phyloP scores from a whole-genome alignment of 2,113 vertebrate species.

The Alouatta palliata region DNA sequence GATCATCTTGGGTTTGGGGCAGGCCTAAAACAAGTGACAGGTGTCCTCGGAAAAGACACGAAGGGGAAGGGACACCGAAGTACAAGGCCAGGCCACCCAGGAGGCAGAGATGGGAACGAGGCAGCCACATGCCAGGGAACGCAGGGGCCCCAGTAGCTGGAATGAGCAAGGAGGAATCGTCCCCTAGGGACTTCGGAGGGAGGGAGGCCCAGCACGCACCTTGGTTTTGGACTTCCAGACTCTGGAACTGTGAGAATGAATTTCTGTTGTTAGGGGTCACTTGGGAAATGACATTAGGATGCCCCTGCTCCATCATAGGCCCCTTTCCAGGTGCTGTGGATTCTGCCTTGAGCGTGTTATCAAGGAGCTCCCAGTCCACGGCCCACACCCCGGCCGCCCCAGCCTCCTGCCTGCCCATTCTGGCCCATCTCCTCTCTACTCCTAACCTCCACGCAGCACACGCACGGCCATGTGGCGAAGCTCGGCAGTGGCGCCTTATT shows the following conservation, averaged over 20 bases:
- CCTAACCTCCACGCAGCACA: fast-evolving
- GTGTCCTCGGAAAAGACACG: background rate
- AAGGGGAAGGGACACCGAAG: fast-evolving
- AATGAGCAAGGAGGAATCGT: background rate
- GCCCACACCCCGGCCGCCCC: background rate
- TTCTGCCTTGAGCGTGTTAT: fast-evolving
- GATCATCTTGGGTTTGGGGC: background rate
- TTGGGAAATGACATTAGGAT: background rate
- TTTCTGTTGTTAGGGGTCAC: fast-evolving
- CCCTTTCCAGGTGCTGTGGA: fast-evolving
- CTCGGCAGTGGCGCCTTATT: background rate
- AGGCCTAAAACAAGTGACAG: background rate
- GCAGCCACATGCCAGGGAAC: fast-evolving
- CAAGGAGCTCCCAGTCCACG: fast-evolving
- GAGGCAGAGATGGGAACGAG: background rate
- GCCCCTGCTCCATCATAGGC: fast-evolving
- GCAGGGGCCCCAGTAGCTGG: background rate
- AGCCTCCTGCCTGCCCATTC: fast-evolving
- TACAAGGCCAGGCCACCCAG: background rate
- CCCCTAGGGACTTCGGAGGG: background rate
- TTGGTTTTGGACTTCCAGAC: background rate
- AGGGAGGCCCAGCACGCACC: fast-evolving
- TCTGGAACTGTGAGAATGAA: fast-evolving
- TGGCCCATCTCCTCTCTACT: fast-evolving
- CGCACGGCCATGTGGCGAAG: background rate